A percentile compares a stretch with the other conserved stretches of the same genome.
These are phyloP conservation scores for Drosophila bipectinata DNA, from an alignment of 1,140 invertebrate species.

Conservation along the genomic window DNA sequence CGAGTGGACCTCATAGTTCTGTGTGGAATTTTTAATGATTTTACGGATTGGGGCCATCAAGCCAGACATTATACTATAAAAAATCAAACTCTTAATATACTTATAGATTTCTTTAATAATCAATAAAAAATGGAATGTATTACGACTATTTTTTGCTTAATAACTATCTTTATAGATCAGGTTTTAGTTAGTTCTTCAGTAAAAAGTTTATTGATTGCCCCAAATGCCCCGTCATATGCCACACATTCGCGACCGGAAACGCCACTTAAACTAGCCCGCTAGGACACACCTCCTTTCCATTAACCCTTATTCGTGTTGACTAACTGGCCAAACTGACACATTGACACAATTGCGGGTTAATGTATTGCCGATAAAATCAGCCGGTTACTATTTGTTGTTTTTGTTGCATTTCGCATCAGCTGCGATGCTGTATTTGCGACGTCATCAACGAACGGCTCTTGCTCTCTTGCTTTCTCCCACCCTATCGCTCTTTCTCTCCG, in stretches of 20 bases:
- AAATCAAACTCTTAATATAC: not conserved
- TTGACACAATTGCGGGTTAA: constrained; percentile 60
- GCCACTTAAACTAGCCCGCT: not conserved
- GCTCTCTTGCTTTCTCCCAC: constrained; percentile 19
- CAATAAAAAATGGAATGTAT: too few species aligned
- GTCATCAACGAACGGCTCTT: constrained; percentile 1
- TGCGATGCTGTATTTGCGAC: constrained; percentile 7
- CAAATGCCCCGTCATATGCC: not conserved
- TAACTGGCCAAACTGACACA: constrained; percentile 54
- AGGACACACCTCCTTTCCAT: constrained; percentile 14
- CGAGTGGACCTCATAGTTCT: constrained; percentile 20
- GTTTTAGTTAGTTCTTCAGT: too few species aligned
- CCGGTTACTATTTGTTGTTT: constrained; percentile 47
- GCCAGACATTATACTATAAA: not conserved
- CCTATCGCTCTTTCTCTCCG: not conserved
- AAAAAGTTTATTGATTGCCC: not conserved
- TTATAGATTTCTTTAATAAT: not conserved
- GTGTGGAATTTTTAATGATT: not conserved
- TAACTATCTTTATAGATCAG: too few species aligned
- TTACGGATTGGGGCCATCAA: not conserved
- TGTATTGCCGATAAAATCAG: constrained; percentile 54
- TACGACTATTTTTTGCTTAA: too few species aligned
- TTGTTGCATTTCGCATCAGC: constrained; percentile 25
- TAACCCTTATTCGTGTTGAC: not conserved
- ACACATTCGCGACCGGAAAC: constrained; percentile 4